Percentiles rank a stretch among this genome's conserved stretches.
These are phyloP conservation scores for Candidula unifasciata DNA, from an alignment of 2,888 invertebrate genomes.

Conservation along the genomic window DNA sequence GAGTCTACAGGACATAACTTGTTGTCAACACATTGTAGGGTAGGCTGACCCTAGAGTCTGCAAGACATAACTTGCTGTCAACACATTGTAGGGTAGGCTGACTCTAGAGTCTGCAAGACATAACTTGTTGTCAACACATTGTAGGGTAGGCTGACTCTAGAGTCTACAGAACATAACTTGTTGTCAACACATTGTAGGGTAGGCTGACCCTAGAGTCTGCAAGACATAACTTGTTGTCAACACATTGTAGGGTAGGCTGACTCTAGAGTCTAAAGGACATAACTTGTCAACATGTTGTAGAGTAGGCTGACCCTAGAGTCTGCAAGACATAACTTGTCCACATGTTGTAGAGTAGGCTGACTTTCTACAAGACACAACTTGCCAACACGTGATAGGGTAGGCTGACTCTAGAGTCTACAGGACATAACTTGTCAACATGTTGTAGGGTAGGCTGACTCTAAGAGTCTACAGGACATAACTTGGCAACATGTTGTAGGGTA, in stretches of 20 bases:
- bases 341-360: slow-evolving; percentile 86
- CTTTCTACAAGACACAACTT: slow-evolving; percentile 80
- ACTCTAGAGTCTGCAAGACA: slow-evolving; percentile 81
- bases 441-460: too few species aligned
- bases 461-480: too few species aligned
- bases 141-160: slow-evolving; percentile 2
- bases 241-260: not conserved
- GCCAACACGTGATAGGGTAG: too few species aligned
- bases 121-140: not conserved
- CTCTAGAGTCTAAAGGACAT: not conserved
- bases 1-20: not conserved
- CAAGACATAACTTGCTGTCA: too few species aligned
- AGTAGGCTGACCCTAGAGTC: too few species aligned
- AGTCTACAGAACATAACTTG: not conserved
- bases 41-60: too few species aligned
- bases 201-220: too few species aligned
- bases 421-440: not conserved
- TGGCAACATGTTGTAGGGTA: slow-evolving; percentile 83
- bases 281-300: not conserved
- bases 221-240: too few species aligned
- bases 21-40: not conserved
- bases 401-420: slow-evolving; percentile 7
- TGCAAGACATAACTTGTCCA: too few species aligned
- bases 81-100: slow-evolving; percentile 85
- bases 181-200: too few species aligned